Evolutionary conservation across 2,888 invertebrate species (phyloP).

Genomic region (Eurytoma californica): DNA sequence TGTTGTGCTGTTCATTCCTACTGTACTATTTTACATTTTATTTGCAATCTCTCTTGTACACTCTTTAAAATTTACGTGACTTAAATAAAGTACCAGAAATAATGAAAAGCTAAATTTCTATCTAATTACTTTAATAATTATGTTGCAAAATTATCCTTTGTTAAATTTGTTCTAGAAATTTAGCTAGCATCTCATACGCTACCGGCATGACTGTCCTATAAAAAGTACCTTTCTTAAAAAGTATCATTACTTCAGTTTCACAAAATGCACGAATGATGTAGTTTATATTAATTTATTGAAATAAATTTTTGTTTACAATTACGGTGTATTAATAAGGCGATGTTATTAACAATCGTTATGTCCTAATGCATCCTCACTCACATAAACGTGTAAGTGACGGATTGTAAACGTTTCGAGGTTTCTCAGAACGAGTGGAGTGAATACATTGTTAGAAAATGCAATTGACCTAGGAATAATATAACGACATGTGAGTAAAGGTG

Average conservation of each 20-base stretch:
- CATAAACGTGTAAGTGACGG: conserved; percentile 7
- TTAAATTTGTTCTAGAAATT: conserved; percentile 28
- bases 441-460: no score
- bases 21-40: conserved; percentile 1
- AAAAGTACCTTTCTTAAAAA: not conserved
- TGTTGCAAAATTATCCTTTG: not conserved
- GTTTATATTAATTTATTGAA: conserved; percentile 9
- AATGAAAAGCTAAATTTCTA: conserved; percentile 29
- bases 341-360: conserved; percentile 4
- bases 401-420: conserved; percentile 24
- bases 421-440: not conserved
- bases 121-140: not conserved
- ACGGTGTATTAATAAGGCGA: not conserved
- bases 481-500: no score
- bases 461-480: no score
- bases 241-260: conserved; percentile 9
- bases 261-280: conserved; percentile 36
- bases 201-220: conserved; percentile 34
- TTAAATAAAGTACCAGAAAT: conserved; percentile 10
- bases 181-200: conserved; percentile 27
- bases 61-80: not conserved
- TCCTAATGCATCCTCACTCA: conserved; percentile 2
- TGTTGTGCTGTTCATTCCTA: not conserved
- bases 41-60: conserved; percentile 11
- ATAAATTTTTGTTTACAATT: not conserved